These are phyloP conservation scores for Chunga burmeisteri DNA, from an alignment of 2,113 vertebrate species.

Conservation along the genomic window DNA sequence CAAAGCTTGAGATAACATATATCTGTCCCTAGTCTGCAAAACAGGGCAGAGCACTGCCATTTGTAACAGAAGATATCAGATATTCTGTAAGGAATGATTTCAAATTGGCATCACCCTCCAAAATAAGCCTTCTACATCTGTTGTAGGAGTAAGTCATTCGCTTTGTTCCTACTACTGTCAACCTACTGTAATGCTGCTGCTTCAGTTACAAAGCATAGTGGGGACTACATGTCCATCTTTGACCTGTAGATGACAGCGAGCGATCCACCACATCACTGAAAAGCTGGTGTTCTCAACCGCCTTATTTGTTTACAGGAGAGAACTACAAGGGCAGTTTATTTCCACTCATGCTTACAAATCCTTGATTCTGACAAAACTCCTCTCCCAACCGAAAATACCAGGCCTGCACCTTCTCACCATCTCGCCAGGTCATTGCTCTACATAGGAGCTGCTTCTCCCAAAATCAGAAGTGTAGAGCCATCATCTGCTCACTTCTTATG, in stretches of 20 bases:
- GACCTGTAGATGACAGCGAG: accelerated
- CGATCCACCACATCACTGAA: accelerated
- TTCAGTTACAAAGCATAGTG: neutral
- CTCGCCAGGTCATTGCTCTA: neutral
- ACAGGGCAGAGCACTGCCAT: neutral
- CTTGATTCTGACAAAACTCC: neutral
- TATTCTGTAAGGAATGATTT: neutral
- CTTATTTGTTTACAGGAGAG: neutral
- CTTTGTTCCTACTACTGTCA: neutral
- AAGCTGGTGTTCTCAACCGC: neutral
- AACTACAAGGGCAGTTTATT: accelerated
- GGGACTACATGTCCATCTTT: accelerated
- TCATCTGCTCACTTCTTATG: too few species aligned
- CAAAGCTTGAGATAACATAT: neutral
- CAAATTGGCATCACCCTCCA: neutral
- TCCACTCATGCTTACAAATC: neutral
- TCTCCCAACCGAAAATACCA: neutral
- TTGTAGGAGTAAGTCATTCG: neutral
- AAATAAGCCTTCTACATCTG: neutral
- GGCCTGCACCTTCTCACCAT: too few species aligned
- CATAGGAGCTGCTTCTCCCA: neutral
- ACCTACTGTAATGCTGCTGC: neutral
- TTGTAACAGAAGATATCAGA: neutral
- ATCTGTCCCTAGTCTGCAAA: neutral
- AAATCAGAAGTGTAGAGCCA: accelerated